Evolutionary conservation across 2,113 vertebrate genomes (phyloP), one percentile per base, ranked within the genome.

Genomic region (Thryonomys swinderianus): DNA sequence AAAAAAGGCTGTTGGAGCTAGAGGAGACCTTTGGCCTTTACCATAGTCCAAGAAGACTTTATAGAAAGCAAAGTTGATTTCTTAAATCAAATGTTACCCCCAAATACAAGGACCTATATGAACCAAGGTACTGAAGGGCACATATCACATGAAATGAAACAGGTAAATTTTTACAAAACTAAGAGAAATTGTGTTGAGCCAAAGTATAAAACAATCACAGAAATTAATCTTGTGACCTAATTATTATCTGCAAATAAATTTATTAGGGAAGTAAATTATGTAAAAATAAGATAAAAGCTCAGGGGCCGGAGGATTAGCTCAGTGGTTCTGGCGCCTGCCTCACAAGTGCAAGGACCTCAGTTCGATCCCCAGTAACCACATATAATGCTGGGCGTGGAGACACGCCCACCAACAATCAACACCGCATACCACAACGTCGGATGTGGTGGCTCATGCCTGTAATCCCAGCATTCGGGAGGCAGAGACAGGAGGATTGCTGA

Each of bases 21-120:
- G 21, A 90, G 95, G 73, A 73, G 32, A 55, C 25, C 69, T 93
- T 53, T 92, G 62, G 59, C 9, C 84, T 10, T 55, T 42, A 74
- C 9, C 37, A 0, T 62, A 30, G 5, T 42, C 76, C 80, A 48
- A 95, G 21, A 67, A 88, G 80, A 5, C n/a, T 90, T 88, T 79
- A 74, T 0, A 90, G 51, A 85, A 27, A 93, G 14, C 69, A 55
- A 96, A 7, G 30, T 73, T 95, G 71, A 94, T 92, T 81, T 71
- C 55, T 69, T 90, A 45, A 73, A 90, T 32, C 4, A 94, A 94
- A 88, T 27, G 32, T 11, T 86, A 37, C 32, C n/a, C 2, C 66
- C 59, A 89, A 67, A 40, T 23, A 48, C 42, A 95, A 93, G 53
- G 8, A 81, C 74, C 11, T 69, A 66, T 67, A 20, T 53, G n/a